Base-by-base conservation (phyloP, 1,140 invertebrate species). In the Homalodisca vitripennis region DNA sequence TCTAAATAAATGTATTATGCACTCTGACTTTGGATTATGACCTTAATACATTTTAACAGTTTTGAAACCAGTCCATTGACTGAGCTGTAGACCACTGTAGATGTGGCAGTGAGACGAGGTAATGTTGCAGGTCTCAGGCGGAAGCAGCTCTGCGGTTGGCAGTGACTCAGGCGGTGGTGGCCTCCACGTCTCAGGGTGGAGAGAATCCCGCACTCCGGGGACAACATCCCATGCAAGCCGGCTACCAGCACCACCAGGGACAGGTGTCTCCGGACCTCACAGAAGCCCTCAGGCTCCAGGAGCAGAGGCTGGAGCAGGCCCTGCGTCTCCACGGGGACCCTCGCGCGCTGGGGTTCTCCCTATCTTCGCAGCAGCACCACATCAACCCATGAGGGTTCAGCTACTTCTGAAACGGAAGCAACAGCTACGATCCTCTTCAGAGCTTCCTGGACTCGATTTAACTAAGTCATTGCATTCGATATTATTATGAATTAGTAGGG, bases 101-200 rank as follows among this genome's bases (percentile, higher is more conserved):
- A n/a, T n/a, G n/a, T n/a, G n/a, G n/a, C n/a, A n/a, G n/a, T n/a
- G n/a, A n/a, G n/a, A n/a, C n/a, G n/a, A n/a, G 34, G 34, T 6
- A 41, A 41, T 29, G 22, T 27, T 41, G 6, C 30, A 67, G 70
- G 75, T 91, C 90, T 63, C 92, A 94, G 73, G 91, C 92, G 0
- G 92, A 93, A 76, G 91, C 88, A 22, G 89, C 92, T 0, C 83
- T 93, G 17, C 83, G 92, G 75, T 79, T 93, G 71, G 92, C 92
- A 17, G 91, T 93, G 73, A 82, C 82, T 75, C 82, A 83, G 73
- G 84, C 84, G 41, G 82, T 86, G 32, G 82, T 85, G 31, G 82
- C 82, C 73, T 70, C 77, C 1, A 72, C 76, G 6, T 71, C 62
- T 20, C 34, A 32, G 20, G 68, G 32, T 12, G 60, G 60, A 10